Percentiles rank a stretch among this genome's conserved stretches.
Conservation (phyloP, 1,140 invertebrate species). For the Saxidomus purpurata region DNA sequence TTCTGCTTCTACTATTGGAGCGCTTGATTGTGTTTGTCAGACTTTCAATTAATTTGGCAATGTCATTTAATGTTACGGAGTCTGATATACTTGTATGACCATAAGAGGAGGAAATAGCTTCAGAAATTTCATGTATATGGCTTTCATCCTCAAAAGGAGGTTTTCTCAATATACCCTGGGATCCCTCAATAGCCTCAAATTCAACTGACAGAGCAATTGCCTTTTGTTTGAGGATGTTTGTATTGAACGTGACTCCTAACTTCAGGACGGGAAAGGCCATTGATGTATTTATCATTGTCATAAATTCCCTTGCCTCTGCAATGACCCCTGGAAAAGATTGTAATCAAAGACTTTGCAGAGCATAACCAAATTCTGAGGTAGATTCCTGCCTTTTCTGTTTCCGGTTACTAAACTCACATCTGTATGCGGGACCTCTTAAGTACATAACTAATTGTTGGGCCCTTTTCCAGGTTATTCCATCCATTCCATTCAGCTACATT, state of each 20-base stretch:
- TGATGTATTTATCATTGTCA: constrained; percentile 17
- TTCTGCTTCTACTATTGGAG: too few relatives aligned
- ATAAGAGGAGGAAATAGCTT: too few relatives aligned
- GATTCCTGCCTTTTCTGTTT: background rate
- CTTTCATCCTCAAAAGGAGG: too few relatives aligned
- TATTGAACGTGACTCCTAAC: background rate
- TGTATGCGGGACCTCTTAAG: constrained; percentile 18
- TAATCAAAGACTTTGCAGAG: too few relatives aligned
- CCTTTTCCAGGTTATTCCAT: too few relatives aligned
- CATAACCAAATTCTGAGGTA: too few relatives aligned
- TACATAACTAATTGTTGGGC: background rate
- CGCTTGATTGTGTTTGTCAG: background rate
- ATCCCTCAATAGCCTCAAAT: constrained; percentile 28
- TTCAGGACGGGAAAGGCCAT: background rate
- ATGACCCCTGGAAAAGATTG: too few relatives aligned
- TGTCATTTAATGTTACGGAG: background rate
- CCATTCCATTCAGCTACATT: too few relatives aligned
- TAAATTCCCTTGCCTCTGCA: too few relatives aligned
- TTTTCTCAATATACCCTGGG: too few relatives aligned
- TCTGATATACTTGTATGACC: too few relatives aligned
- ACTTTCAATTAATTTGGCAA: background rate
- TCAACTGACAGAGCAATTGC: constrained; percentile 1
- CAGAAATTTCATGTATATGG: too few relatives aligned
- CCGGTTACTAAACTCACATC: constrained; percentile 52
- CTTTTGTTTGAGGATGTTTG: background rate